These are phyloP conservation scores for Drosophila neonasuta DNA, from an alignment of 2,888 invertebrate species.

Conservation along the genomic window DNA sequence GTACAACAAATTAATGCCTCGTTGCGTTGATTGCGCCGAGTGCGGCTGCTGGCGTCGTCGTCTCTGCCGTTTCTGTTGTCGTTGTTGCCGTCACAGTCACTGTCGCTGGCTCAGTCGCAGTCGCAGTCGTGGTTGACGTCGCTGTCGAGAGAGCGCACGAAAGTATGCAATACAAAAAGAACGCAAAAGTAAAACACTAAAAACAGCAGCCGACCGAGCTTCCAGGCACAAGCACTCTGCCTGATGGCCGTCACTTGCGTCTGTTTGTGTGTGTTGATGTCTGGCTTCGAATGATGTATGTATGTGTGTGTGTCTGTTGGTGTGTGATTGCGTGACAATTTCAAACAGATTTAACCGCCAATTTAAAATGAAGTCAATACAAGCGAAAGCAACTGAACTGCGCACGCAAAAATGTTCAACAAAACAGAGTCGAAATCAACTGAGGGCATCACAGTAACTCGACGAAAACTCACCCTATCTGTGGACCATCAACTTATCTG, in stretches of 20 bases:
- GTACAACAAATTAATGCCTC: slow-evolving; percentile 80
- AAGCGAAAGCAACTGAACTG: slow-evolving; percentile 58
- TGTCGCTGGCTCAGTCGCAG: slow-evolving; percentile 18
- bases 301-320: slow-evolving; percentile 25
- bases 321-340: slow-evolving; percentile 77
- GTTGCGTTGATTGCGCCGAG: slow-evolving; percentile 78
- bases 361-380: slow-evolving; percentile 79
- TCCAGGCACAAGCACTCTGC: slow-evolving; percentile 35
- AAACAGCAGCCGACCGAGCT: slow-evolving; percentile 60
- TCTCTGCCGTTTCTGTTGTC: slow-evolving; percentile 25
- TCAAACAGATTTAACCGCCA: slow-evolving; percentile 79
- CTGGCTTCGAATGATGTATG: slow-evolving; percentile 19
- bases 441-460: not conserved
- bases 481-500: not conserved
- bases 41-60: slow-evolving; percentile 38
- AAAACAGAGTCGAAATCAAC: slow-evolving; percentile 9
- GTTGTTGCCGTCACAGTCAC: slow-evolving; percentile 22
- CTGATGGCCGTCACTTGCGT: slow-evolving; percentile 17
- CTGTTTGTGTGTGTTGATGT: slow-evolving; percentile 33
- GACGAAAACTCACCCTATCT: slow-evolving; percentile 18
- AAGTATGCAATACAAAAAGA: slow-evolving; percentile 72
- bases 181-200: slow-evolving; percentile 75
- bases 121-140: slow-evolving; percentile 21
- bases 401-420: slow-evolving; percentile 37
- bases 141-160: slow-evolving; percentile 54